Evolutionary conservation across 2,797 vertebrate species (phyloP), one percentile per base, ranked within the genome.

Genomic region (Lindbergichthys nudifrons): DNA sequence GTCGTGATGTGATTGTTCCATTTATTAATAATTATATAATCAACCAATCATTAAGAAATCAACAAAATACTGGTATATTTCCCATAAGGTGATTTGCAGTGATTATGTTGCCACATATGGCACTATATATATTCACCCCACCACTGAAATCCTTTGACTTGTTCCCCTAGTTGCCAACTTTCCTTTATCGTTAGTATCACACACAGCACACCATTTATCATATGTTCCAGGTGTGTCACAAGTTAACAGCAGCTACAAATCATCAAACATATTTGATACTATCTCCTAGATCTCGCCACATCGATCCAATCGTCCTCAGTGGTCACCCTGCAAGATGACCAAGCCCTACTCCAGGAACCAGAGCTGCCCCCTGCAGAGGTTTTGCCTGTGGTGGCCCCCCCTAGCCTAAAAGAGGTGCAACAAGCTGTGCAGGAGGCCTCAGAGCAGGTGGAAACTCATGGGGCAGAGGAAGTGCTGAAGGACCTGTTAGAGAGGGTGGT

Each of bases 401-500:
- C 90, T 4, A 93, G 88, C 72, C 75, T 95, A 47, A 79, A 77
- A 64, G 92, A 94, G 39, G 91, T 94, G 65, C 92, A 93, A 73
- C 87, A 94, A 66, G 93, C 91, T 2, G 91, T 95, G 36, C 92
- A 92, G 68, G 91, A 92, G 42, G 87, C 91, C 39, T 93, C 94
- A 0, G 85, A 94, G 69, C 85, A 91, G 64, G 89, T 82, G 46
- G 86, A 88, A 56, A 84, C 87, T 50, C 80, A 83, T 9, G 88
- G 86, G 3, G 89, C 92, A 47, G 92, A 91, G 59, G 87, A 93
- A 57, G 84, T 90, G 26, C 70, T 91, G 42, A 92, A 88, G 63
- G 89, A 88, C 73, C 80, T 93, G 71, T 80, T 94, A 81, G 93
- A 94, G 80, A 92, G 89, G 70, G 92, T 91, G 50, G 90, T 92